Conservation (phyloP, 2,797 vertebrate species). For the Leucoraja ocellata region DNA sequence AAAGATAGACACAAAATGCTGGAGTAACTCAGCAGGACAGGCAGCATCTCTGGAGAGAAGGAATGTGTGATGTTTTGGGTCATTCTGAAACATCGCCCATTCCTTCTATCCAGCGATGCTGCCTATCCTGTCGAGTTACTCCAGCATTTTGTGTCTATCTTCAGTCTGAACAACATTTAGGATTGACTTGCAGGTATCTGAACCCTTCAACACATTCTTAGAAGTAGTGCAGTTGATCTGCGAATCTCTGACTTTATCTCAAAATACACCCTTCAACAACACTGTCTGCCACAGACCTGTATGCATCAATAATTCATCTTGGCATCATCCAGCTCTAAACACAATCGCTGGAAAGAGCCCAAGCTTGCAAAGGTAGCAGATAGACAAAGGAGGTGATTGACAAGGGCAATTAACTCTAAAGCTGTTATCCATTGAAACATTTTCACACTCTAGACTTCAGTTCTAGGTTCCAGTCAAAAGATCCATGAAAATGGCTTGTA, state of each 20-base stretch:
- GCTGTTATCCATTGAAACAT: background rate
- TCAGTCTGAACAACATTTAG: background rate
- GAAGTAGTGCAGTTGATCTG: background rate
- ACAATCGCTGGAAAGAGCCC: background rate
- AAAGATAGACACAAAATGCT: too few relatives aligned
- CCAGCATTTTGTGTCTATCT: too few relatives aligned
- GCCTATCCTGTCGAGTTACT: too few relatives aligned
- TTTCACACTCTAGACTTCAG: background rate
- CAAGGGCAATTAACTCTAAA: background rate
- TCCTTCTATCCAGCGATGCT: too few relatives aligned
- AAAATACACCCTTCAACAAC: background rate
- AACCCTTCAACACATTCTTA: background rate
- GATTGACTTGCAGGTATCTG: background rate
- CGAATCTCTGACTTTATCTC: background rate
- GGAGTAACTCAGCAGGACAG: too few relatives aligned
- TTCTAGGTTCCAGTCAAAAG: slow-evolving; percentile 23
- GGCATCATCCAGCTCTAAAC: background rate
- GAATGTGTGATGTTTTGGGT: too few relatives aligned
- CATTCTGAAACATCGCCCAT: too few relatives aligned
- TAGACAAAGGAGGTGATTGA: background rate
- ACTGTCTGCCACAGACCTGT: background rate
- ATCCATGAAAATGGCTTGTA: background rate
- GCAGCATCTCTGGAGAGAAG: too few relatives aligned
- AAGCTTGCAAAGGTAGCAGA: background rate
- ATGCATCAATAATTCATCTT: background rate